These are phyloP conservation scores for Alethe castanea DNA, from an alignment of 2,113 vertebrate species.

Conservation along the genomic window DNA sequence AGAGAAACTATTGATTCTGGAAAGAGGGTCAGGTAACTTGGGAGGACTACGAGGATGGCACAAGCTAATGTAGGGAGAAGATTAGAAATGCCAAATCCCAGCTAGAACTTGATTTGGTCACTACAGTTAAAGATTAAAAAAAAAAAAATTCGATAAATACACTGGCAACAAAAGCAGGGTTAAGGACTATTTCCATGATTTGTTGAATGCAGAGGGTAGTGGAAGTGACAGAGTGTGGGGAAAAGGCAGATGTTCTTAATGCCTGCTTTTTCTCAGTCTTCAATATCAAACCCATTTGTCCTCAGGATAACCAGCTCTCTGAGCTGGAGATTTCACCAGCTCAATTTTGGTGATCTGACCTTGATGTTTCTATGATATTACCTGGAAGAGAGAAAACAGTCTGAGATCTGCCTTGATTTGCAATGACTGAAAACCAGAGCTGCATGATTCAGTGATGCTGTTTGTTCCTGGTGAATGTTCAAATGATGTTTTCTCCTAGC, in stretches of 20 bases:
- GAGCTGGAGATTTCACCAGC: neutral
- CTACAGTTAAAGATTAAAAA: neutral
- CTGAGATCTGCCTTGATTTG: neutral
- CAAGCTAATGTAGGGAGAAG: neutral
- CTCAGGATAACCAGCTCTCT: neutral
- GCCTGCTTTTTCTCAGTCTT: neutral
- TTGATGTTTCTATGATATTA: neutral
- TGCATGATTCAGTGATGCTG: neutral
- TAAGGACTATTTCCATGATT: neutral
- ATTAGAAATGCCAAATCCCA: neutral
- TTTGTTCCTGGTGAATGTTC: neutral
- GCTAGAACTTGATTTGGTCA: neutral
- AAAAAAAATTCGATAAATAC: neutral
- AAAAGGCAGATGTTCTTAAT: neutral
- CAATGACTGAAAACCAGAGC: neutral
- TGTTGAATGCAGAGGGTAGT: neutral
- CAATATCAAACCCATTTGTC: neutral
- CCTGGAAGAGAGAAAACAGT: neutral
- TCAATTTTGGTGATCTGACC: neutral
- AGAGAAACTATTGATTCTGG: neutral
- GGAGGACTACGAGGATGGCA: no score
- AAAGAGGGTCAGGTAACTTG: neutral
- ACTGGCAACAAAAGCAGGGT: neutral
- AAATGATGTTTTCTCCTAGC: neutral
- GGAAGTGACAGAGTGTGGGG: no score